phyloP scores from a whole-genome alignment of 2,797 vertebrate species.

The Hippocampus kuda region DNA sequence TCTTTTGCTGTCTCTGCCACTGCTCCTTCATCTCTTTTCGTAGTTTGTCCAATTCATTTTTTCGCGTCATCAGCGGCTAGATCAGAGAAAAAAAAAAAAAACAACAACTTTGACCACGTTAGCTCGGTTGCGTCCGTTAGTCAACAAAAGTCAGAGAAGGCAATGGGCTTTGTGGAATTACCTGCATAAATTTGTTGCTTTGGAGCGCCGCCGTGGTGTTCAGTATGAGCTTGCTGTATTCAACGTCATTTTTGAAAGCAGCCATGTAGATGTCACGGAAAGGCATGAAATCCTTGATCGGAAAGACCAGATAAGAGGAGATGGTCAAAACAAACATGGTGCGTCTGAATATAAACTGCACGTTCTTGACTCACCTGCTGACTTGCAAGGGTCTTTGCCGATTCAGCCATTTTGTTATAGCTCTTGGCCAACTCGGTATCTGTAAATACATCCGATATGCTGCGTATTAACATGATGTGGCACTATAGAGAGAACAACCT shows the following conservation, averaged over 20 bases:
- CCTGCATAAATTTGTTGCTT: slow-evolving; percentile 93
- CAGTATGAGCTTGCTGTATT: slow-evolving; percentile 82
- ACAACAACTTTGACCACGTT: slow-evolving; percentile 6
- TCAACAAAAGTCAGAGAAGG: background rate
- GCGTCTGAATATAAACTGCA: background rate
- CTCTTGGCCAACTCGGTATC: slow-evolving; percentile 89
- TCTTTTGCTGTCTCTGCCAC: slow-evolving; percentile 95
- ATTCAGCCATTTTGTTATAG: slow-evolving; percentile 91
- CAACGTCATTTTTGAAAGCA: slow-evolving; percentile 86
- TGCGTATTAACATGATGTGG: too few species aligned
- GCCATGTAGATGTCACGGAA: slow-evolving; percentile 82
- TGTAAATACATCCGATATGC: slow-evolving; percentile 48
- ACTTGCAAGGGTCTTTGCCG: slow-evolving; percentile 78
- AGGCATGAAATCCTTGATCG: slow-evolving; percentile 84
- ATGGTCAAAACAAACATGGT: background rate
- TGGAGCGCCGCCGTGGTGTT: slow-evolving; percentile 84
- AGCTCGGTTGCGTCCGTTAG: slow-evolving; percentile 3
- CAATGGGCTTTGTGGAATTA: slow-evolving; percentile 28
- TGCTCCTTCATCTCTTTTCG: slow-evolving; percentile 96
- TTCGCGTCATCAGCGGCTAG: slow-evolving; percentile 86
- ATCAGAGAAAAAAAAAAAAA: background rate
- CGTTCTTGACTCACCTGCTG: slow-evolving; percentile 70
- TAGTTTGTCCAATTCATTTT: slow-evolving; percentile 90
- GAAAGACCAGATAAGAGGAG: background rate
- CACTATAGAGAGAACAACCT: too few species aligned